Percentiles rank a stretch among this genome's conserved stretches.
Conservation (phyloP, 2,797 vertebrate genomes). For the Dryobates pubescens region DNA sequence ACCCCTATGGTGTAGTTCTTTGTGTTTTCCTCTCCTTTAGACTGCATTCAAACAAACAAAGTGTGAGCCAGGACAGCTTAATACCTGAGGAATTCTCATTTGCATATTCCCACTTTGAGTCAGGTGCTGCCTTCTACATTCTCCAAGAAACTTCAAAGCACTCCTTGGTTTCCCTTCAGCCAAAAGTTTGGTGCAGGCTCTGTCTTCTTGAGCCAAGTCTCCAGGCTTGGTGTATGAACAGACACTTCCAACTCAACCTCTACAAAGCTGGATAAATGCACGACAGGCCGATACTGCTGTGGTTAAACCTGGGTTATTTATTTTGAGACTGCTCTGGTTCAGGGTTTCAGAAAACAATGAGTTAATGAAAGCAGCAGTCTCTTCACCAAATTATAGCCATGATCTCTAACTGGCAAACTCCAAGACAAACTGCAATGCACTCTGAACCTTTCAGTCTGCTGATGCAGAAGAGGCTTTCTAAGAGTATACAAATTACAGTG, state of each 20-base stretch:
- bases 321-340: background rate
- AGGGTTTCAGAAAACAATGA: background rate
- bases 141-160: constrained; percentile 48
- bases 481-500: background rate
- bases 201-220: constrained; percentile 46
- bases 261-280: background rate
- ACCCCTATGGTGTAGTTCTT: constrained; percentile 28
- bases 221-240: background rate
- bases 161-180: constrained; percentile 9
- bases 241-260: constrained; percentile 17
- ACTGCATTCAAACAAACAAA: constrained; percentile 63
- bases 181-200: background rate
- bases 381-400: background rate
- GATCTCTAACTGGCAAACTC: background rate
- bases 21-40: constrained; percentile 64
- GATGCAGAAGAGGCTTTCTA: background rate
- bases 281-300: background rate
- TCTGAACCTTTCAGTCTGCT: background rate
- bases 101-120: constrained; percentile 53
- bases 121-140: constrained; percentile 40
- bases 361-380: background rate
- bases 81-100: constrained; percentile 66
- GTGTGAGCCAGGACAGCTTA: constrained; percentile 61
- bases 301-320: background rate
- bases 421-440: background rate